phyloP scores from a whole-genome alignment of 1,140 invertebrate species.

The Drosophila sulfurigaster region DNA sequence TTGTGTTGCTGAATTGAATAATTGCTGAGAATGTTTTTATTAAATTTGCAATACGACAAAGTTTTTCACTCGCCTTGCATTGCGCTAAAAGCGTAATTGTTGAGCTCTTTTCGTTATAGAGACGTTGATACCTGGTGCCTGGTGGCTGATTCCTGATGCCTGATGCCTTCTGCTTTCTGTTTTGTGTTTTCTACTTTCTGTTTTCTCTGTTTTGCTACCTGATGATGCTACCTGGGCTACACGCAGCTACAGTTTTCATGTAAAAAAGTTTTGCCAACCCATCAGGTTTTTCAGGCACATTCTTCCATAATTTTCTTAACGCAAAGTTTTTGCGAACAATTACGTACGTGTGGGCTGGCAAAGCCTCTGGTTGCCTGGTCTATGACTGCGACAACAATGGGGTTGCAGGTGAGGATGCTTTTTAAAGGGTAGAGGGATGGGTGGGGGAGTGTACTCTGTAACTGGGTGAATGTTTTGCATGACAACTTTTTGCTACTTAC shows the following conservation, averaged over 20 bases:
- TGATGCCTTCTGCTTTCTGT: not conserved
- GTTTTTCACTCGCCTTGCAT: constrained; percentile 17
- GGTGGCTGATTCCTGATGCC: not conserved
- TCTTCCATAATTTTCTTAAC: constrained; percentile 73
- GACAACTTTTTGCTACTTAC: constrained; percentile 54
- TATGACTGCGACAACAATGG: constrained; percentile 11
- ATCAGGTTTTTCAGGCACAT: constrained; percentile 63
- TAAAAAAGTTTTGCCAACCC: constrained; percentile 54
- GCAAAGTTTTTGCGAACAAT: constrained; percentile 74
- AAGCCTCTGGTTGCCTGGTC: constrained; percentile 2
- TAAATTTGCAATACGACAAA: constrained; percentile 33
- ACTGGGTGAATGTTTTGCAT: constrained; percentile 52
- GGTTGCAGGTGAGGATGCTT: constrained; percentile 1
- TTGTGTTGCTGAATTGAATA: constrained; percentile 24
- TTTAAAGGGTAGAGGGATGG: not conserved
- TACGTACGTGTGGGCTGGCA: constrained; percentile 66
- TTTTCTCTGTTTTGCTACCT: not conserved
- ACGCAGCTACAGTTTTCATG: constrained; percentile 22
- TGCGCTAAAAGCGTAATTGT: constrained; percentile 29
- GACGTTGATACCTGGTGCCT: constrained; percentile 13
- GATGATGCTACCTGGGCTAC: no score
- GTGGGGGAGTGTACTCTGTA: not conserved
- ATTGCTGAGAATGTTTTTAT: constrained; percentile 35
- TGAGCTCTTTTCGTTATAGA: constrained; percentile 20
- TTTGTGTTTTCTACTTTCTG: not conserved